Base-by-base conservation (phyloP, 37 sponge, comb jelly and placozoan genomes). In the Oopsacas minuta region DNA sequence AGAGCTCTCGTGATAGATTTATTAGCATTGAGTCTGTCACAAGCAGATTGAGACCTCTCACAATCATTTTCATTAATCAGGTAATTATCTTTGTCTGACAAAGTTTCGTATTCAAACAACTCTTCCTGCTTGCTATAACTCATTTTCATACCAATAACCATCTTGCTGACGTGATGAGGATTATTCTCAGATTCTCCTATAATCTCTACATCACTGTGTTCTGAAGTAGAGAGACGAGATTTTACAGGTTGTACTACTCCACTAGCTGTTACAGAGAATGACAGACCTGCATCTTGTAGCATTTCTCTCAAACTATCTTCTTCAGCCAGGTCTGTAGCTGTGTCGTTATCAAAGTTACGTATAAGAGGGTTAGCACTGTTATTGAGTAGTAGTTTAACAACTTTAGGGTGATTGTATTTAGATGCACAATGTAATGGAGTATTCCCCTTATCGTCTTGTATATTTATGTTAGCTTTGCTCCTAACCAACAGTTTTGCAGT, bases 341-440 rank as follows among this genome's bases (percentile, higher is more conserved):
- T 30, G 84, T 85, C 88, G 23, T 51, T 53, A 52, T 86, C 53
- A 0, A 23, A 15, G 42, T 39, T 82, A 38, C 82, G 37, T 0
- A 86, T 37, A 0, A 8, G 52, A 20, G 90, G 89, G 85, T 88
- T 81, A 3, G 93, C 90, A 8, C 85, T 83, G 38, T 81, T 87
- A 37, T 88, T 88, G 37, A 92, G 85, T 28, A 92, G 82, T 0
- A 85, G 46, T 1, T 85, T 52, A 36, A 90, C 91, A 85, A 92
- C 49, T 37, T 83, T 86, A 36, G 46, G 83, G 89, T 91, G 90
- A 69, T 88, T 87, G 82, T 86, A 94, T 61, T 88, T 91, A n/a
- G 88, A 87, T 36, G 94, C 94, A 25, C 91, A 25, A 36, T 91
- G 91, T 12, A 94, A 85, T 36, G 94, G 89, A 23, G 94, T 91